phyloP scores from a whole-genome alignment of 2,797 vertebrate genomes.

The Acanthis flammea region DNA sequence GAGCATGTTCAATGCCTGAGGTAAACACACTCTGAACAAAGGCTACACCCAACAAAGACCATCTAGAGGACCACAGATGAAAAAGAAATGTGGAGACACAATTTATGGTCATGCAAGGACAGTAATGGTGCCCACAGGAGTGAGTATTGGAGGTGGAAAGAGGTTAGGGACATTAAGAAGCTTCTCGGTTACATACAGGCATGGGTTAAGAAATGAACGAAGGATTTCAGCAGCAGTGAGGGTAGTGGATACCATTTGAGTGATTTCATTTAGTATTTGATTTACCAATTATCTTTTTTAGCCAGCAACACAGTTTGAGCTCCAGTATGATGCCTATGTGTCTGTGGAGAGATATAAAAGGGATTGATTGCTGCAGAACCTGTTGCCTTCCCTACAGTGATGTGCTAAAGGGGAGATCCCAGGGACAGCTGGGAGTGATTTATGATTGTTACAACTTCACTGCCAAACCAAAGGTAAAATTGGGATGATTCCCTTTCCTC shows the following conservation, averaged over 20 bases:
- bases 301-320: not conserved
- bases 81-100: not conserved
- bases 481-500: not conserved
- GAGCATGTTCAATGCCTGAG: not conserved
- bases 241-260: not conserved
- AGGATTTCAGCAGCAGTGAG: not conserved
- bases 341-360: conserved; percentile 36
- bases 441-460: conserved; percentile 3
- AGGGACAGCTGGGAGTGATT: conserved; percentile 23
- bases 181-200: not conserved
- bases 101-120: not conserved
- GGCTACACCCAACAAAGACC: not conserved
- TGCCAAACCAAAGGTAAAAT: conserved; percentile 25
- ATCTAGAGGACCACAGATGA: not conserved
- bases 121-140: not conserved
- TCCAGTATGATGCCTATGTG: not conserved
- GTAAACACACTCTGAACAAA: not conserved
- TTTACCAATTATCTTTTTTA: conserved; percentile 25
- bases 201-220: not conserved
- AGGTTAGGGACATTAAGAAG: not conserved
- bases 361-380: conserved; percentile 41
- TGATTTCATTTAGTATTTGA: conserved; percentile 16
- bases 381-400: conserved; percentile 30
- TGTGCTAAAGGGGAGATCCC: not conserved
- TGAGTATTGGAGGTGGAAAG: not conserved